Conservation (phyloP, 2,113 vertebrate genomes). For the Hemibates koningsi region DNA sequence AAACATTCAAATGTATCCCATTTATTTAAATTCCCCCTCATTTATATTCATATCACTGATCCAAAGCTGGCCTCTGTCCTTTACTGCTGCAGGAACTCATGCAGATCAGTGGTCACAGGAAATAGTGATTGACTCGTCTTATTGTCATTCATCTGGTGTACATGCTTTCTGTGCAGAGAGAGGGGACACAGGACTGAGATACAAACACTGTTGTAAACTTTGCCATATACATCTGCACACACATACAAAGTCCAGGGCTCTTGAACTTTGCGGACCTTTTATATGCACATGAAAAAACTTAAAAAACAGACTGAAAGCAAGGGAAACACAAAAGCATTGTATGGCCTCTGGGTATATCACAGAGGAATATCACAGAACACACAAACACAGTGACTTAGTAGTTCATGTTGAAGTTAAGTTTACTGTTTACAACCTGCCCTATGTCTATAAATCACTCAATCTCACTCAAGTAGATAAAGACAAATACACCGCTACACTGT, state of each 20-base stretch:
- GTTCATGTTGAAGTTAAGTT: background rate
- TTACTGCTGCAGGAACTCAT: conserved; percentile 30
- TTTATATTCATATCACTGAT: conserved; percentile 51
- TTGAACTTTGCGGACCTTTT: background rate
- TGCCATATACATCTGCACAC: background rate
- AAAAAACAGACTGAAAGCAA: background rate
- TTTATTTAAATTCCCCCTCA: conserved; percentile 50
- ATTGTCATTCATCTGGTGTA: conserved; percentile 30
- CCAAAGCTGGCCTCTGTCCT: background rate
- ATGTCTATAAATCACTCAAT: background rate
- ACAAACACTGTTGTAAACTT: conserved; percentile 27
- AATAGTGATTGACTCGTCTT: conserved; percentile 27
- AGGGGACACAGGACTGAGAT: background rate
- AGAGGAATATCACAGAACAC: background rate
- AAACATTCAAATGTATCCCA: conserved; percentile 35
- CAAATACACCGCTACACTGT: background rate
- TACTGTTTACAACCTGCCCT: background rate
- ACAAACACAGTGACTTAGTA: background rate
- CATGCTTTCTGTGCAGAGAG: background rate
- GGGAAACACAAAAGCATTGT: background rate
- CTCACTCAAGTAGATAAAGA: background rate
- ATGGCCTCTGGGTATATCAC: background rate
- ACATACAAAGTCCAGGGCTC: background rate
- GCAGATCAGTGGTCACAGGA: conserved; percentile 42
- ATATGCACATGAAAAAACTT: background rate